Percentiles rank a stretch among this genome's conserved stretches.
phyloP scores from a whole-genome alignment of 1,140 invertebrate genomes.

The Galendromus occidentalis region DNA sequence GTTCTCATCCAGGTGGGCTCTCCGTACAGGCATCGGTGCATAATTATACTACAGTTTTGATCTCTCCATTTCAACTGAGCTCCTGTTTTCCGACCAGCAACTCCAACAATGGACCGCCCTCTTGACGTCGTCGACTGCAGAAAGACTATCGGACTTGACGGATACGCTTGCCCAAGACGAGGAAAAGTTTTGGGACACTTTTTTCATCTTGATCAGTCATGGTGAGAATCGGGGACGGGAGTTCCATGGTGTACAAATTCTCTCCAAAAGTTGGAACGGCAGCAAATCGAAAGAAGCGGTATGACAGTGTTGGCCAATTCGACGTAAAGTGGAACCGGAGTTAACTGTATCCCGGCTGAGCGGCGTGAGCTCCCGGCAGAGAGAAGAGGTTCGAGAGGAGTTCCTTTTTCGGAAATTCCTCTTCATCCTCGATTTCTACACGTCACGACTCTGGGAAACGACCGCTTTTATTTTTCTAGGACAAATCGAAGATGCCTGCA shows the following conservation, averaged over 20 bases:
- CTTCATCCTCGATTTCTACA: too few relatives aligned
- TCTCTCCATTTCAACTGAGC: too few relatives aligned
- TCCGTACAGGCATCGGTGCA: neutral
- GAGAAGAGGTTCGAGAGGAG: too few relatives aligned
- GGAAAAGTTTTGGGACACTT: neutral
- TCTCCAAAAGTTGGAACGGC: too few relatives aligned
- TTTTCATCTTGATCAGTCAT: neutral
- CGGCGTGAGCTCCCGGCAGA: too few relatives aligned
- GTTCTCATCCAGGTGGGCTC: neutral
- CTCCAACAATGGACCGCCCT: neutral
- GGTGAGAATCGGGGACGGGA: neutral
- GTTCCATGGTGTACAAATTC: too few relatives aligned
- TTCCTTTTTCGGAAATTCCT: too few relatives aligned
- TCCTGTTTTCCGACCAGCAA: neutral
- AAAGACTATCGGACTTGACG: neutral
- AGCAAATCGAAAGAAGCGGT: too few relatives aligned
- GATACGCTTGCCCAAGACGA: neutral
- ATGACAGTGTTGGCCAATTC: too few relatives aligned
- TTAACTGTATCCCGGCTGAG: too few relatives aligned
- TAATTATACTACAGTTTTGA: neutral
- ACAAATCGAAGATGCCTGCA: slow-evolving; percentile 5
- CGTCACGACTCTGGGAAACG: too few relatives aligned
- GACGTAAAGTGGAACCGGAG: too few relatives aligned
- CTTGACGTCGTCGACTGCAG: neutral
- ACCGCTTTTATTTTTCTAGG: neutral